Percentiles rank a stretch among this genome's conserved stretches.
These are phyloP conservation scores for Synaphobranchus kaupii DNA, from an alignment of 2,797 vertebrate genomes.

Conservation along the genomic window DNA sequence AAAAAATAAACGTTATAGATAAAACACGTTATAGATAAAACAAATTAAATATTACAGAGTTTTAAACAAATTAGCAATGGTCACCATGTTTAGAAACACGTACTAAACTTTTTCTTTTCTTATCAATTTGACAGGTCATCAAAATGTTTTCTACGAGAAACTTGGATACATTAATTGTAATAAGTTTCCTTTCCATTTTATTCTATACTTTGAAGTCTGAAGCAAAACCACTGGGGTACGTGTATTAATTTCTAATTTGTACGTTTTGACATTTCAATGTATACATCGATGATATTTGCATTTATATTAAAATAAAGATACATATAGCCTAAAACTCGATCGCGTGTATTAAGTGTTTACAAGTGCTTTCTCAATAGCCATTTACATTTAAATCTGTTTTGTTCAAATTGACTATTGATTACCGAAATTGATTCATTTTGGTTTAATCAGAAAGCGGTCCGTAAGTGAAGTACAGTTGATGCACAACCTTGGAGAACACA, in stretches of 20 bases:
- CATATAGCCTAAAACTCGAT: constrained; percentile 61
- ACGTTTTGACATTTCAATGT: neutral
- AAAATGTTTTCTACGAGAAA: constrained; percentile 68
- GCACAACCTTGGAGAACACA: constrained; percentile 83
- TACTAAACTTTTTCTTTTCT: constrained; percentile 13
- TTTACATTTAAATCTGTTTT: neutral
- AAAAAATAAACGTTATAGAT: neutral
- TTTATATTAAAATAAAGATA: neutral
- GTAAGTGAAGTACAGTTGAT: constrained; percentile 93
- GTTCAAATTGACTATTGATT: neutral
- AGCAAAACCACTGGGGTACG: constrained; percentile 78
- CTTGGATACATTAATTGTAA: constrained; percentile 61
- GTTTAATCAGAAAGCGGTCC: constrained; percentile 76
- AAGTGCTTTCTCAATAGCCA: neutral
- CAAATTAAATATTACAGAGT: neutral
- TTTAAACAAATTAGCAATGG: neutral
- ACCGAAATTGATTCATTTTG: neutral
- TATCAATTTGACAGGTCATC: constrained; percentile 61
- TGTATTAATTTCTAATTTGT: neutral
- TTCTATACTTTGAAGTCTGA: constrained; percentile 67
- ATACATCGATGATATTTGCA: neutral
- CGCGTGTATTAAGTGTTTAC: constrained; percentile 69
- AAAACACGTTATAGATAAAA: neutral
- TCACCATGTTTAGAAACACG: neutral
- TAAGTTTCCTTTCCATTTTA: constrained; percentile 70